Conservation (phyloP, 2,888 invertebrate genomes). For the Cenopis cana region DNA sequence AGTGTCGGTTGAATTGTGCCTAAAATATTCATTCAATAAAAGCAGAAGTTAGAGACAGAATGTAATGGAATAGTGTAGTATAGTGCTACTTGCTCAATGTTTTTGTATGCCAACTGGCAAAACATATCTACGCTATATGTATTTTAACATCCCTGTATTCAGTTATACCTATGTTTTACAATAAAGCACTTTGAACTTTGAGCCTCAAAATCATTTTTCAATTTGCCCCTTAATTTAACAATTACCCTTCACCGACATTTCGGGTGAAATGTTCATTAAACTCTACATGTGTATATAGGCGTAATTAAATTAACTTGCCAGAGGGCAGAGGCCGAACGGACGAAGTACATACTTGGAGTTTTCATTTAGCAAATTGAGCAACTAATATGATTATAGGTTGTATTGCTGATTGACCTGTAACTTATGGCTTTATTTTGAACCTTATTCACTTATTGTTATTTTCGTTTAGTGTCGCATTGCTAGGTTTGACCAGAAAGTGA, state of each 20-base stretch:
- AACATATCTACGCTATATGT: too few species aligned
- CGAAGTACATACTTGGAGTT: conserved; percentile 13
- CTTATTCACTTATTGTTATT: background rate
- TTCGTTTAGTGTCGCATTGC: too few species aligned
- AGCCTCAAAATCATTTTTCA: background rate
- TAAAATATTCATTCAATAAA: too few species aligned
- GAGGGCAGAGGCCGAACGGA: conserved; percentile 1
- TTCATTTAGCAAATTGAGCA: conserved; percentile 40
- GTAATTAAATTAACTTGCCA: conserved; percentile 22
- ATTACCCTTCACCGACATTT: background rate
- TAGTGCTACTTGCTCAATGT: too few species aligned
- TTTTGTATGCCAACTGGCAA: too few species aligned
- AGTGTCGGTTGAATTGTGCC: too few species aligned
- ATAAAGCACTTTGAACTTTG: too few species aligned
- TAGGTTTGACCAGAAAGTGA: too few species aligned
- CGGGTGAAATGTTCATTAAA: background rate
- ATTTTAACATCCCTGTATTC: too few species aligned
- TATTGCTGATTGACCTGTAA: conserved; percentile 4
- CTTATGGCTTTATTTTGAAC: conserved; percentile 1
- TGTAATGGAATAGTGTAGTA: too few species aligned
- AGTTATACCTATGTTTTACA: too few species aligned
- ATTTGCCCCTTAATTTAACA: background rate
- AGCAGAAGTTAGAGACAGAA: too few species aligned
- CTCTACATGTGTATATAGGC: background rate
- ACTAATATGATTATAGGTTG: conserved; percentile 27